A percentile compares a stretch with the other conserved stretches of the same genome.
These are phyloP conservation scores for Chrosomus eos DNA, from an alignment of 2,797 vertebrate species.

Conservation along the genomic window DNA sequence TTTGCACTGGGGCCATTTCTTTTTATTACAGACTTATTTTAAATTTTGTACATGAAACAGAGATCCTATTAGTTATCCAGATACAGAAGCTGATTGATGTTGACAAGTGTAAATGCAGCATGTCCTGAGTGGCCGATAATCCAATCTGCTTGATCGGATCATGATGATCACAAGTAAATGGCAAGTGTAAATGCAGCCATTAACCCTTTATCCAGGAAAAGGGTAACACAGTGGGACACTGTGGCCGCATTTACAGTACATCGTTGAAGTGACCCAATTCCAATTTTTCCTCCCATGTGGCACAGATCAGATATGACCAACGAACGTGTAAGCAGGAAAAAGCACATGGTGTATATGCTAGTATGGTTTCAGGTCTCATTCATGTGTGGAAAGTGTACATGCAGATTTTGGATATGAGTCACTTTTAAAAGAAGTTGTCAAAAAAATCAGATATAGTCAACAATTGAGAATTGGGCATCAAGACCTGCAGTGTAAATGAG, in stretches of 20 bases:
- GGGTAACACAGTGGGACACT: not conserved
- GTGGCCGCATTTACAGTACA: not conserved
- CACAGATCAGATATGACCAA: too few relatives aligned
- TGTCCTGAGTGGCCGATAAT: not conserved
- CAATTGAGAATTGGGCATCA: not conserved
- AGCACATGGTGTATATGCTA: too few relatives aligned
- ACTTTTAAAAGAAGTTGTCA: not conserved
- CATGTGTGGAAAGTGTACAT: not conserved
- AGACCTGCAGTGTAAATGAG: not conserved
- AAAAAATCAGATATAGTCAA: not conserved
- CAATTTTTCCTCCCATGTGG: too few relatives aligned
- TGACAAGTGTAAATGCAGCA: not conserved
- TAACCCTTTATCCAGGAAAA: not conserved
- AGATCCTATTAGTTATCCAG: not conserved
- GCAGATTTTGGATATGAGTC: not conserved
- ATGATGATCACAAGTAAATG: not conserved
- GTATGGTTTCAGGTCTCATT: not conserved
- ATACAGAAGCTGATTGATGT: not conserved
- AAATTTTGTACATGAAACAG: not conserved
- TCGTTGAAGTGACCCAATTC: too few relatives aligned
- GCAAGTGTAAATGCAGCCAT: not conserved
- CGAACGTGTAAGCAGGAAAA: too few relatives aligned
- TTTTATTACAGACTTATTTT: not conserved
- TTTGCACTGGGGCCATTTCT: not conserved
- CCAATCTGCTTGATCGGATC: not conserved